These are phyloP conservation scores for Bubalus kerabau DNA, from an alignment of 2,113 vertebrate species.

Conservation along the genomic window DNA sequence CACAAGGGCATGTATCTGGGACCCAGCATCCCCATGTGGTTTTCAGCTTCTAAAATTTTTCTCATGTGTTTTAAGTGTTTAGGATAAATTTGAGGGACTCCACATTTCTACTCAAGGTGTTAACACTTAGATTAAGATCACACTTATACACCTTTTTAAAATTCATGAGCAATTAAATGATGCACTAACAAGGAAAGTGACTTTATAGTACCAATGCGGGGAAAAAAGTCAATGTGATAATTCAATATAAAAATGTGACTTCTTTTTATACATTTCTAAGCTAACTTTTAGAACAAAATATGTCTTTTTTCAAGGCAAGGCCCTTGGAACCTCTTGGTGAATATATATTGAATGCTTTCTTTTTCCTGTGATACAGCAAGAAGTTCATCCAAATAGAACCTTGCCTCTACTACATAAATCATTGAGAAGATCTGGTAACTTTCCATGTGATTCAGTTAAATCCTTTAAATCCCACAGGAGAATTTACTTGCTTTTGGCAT, in stretches of 20 bases:
- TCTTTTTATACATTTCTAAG: neutral
- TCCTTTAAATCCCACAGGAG: constrained; percentile 57
- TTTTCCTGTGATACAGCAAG: constrained; percentile 55
- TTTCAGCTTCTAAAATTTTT: constrained; percentile 7
- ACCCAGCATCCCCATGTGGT: neutral
- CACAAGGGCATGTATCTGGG: neutral
- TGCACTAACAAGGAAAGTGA: neutral
- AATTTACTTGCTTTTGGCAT: constrained; percentile 66
- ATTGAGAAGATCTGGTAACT: constrained; percentile 58
- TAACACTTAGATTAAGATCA: constrained; percentile 29
- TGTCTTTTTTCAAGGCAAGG: neutral
- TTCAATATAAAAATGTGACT: neutral
- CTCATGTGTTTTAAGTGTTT: neutral
- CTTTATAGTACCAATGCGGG: neutral
- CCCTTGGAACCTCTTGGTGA: constrained; percentile 41
- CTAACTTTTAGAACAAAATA: neutral
- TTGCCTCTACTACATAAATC: constrained; percentile 64
- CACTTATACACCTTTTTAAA: constrained; percentile 19
- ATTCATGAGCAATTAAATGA: constrained; percentile 39
- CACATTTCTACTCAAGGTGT: neutral
- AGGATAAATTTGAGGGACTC: constrained; percentile 20
- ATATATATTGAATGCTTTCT: constrained; percentile 41
- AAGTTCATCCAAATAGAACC: constrained; percentile 65
- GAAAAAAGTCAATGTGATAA: neutral
- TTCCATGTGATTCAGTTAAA: constrained; percentile 68